These are phyloP conservation scores for Troides helena DNA, from an alignment of 2,888 invertebrate species.

Conservation along the genomic window DNA sequence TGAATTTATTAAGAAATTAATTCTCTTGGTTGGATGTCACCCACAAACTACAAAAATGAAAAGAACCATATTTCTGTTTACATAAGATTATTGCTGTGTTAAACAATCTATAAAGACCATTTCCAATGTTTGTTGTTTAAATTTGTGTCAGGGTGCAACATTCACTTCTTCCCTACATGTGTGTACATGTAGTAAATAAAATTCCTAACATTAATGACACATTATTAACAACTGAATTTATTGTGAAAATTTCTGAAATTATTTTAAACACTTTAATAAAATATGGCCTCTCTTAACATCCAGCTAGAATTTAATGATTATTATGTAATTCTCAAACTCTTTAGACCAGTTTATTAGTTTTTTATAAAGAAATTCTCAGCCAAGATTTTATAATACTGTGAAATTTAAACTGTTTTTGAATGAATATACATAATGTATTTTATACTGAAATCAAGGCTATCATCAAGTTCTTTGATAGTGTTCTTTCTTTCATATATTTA, in stretches of 20 bases:
- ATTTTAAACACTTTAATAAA: background rate
- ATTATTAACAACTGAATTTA: background rate
- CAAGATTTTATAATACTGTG: background rate
- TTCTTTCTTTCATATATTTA: background rate
- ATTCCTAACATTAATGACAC: background rate
- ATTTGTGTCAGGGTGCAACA: conserved; percentile 19
- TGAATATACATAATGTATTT: background rate
- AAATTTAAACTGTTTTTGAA: background rate
- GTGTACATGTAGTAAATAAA: background rate
- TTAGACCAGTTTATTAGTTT: background rate
- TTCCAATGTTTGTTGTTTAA: background rate
- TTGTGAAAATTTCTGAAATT: background rate
- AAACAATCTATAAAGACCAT: background rate
- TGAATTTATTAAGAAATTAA: background rate
- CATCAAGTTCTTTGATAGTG: background rate
- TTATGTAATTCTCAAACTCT: background rate
- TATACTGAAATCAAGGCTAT: background rate
- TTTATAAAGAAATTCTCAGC: too few relatives aligned
- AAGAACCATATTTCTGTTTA: background rate
- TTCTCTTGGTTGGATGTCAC: too few relatives aligned
- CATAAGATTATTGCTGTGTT: background rate
- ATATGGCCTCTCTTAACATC: background rate
- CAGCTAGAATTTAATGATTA: background rate
- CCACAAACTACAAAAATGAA: background rate
- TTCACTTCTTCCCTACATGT: background rate